Conservation (phyloP, 92 coral and sea anemone species). For the Heliopora coerulea region DNA sequence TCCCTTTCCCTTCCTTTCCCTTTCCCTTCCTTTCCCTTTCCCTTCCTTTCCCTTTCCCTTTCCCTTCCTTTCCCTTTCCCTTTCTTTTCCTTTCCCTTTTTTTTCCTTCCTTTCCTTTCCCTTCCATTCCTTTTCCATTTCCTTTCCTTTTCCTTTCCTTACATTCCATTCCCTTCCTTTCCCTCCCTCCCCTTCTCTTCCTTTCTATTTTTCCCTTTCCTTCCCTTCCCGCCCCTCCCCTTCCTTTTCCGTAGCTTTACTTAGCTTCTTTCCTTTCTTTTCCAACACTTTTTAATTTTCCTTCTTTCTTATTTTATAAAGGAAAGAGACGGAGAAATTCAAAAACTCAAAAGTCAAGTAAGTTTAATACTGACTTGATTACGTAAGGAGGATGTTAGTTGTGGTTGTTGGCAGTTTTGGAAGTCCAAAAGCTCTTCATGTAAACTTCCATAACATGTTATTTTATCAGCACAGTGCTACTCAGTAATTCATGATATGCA, state of each 20-base stretch:
- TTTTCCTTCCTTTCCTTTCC: not conserved
- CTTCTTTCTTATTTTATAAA: constrained; percentile 8
- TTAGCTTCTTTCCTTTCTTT: not conserved
- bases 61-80: not conserved
- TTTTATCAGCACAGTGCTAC: too few relatives aligned
- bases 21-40: not conserved
- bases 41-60: not conserved
- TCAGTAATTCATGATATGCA: too few relatives aligned
- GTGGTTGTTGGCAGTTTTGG: not conserved
- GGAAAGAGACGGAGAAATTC: constrained; percentile 89
- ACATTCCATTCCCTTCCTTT: not conserved
- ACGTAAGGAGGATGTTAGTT: not conserved
- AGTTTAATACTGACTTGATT: not conserved
- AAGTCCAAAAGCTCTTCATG: not conserved
- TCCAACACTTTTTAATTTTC: not conserved
- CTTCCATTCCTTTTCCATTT: not conserved
- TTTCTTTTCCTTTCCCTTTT: not conserved
- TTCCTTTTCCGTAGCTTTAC: not conserved
- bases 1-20: not conserved
- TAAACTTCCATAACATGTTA: not conserved
- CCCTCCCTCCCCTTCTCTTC: not conserved
- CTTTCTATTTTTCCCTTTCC: not conserved
- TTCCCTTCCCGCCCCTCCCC: not conserved
- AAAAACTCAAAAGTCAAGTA: constrained; percentile 86
- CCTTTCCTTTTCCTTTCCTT: not conserved